Evolutionary conservation across 2,888 invertebrate genomes (phyloP), one percentile per base, ranked within the genome.

Genomic region (Caenorhabditis doughertyi): DNA sequence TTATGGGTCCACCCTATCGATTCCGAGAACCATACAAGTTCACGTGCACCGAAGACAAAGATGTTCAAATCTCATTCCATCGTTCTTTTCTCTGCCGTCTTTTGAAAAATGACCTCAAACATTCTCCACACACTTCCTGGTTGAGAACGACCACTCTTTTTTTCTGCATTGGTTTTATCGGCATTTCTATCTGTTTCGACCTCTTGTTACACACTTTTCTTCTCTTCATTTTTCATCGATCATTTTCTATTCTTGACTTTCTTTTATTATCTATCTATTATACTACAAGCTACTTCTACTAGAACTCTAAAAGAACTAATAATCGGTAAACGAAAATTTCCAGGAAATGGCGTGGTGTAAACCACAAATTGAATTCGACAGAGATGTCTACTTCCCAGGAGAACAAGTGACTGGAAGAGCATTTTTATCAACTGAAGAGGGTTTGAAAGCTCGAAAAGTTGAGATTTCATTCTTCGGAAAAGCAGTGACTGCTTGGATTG

Each of bases 331-430:
- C n/a, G n/a, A n/a, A n/a, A n/a, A n/a, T n/a, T n/a, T n/a, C n/a
- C n/a, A n/a, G n/a, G 13, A 47, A 23, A 62, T 62, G 53, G 53
- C 62, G 7, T 42, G 29, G 51, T 18, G 18, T 9, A 16, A 4
- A 29, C 79, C 79, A 8, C 16, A 21, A 27, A 60, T 80, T 49
- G 53, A 58, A 21, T 68, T 80, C 62, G 39, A 39, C 18, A 68
- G 68, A 21, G 55, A 53, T 0, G n/a, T 68, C 55, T 80, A 25
- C 53, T 67, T 60, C 11, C 68, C 80, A 0, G 80, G 80, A n/a
- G 68, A 80, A 21, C 47, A 73, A 32, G 67, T 80, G 13, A 68
- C 47, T 16, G 80, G 80, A 11, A 44, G 35, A 29, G 72, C 27
- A 4, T 25, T 3, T 27, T 16, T 80, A 25, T 25, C 58, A 3